Evolutionary conservation across 1,140 invertebrate genomes (phyloP).

Genomic region (Zophobas morio): DNA sequence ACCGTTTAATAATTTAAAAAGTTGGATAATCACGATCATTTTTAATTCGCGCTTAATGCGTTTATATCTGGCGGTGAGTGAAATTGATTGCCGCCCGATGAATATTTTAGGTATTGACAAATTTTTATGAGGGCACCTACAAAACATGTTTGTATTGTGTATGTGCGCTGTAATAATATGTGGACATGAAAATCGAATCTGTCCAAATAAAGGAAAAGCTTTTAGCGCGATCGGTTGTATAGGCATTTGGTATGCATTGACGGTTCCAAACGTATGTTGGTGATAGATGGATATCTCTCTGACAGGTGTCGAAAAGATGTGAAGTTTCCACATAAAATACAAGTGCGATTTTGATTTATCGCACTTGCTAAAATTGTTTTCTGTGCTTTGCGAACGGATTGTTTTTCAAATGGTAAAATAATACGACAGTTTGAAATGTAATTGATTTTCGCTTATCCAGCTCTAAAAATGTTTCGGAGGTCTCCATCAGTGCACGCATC

Average conservation of each 20-base stretch:
- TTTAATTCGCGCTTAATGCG: slow-evolving; percentile 38
- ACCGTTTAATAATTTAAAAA: slow-evolving; percentile 32
- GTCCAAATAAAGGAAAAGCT: slow-evolving; percentile 46
- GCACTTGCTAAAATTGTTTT: slow-evolving; percentile 49
- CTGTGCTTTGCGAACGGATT: slow-evolving; percentile 37
- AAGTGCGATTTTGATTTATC: slow-evolving; percentile 52
- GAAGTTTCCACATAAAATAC: slow-evolving; percentile 53
- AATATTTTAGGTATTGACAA: slow-evolving; percentile 32
- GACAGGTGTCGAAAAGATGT: slow-evolving; percentile 53
- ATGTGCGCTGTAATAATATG: slow-evolving; percentile 30
- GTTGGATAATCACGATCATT: slow-evolving; percentile 20
- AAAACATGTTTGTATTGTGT: slow-evolving; percentile 42
- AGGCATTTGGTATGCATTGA: slow-evolving; percentile 50
- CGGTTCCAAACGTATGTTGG: slow-evolving; percentile 46
- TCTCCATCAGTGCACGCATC: slow-evolving; percentile 4
- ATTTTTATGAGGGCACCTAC: slow-evolving; percentile 21
- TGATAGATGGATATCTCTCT: slow-evolving; percentile 51
- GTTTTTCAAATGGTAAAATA: slow-evolving; percentile 35
- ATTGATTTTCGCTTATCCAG: not conserved
- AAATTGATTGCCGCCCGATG: slow-evolving; percentile 3
- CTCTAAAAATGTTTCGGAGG: not conserved
- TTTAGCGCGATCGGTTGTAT: slow-evolving; percentile 44
- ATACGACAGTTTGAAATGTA: not conserved
- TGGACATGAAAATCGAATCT: slow-evolving; percentile 44
- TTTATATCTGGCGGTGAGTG: not conserved